phyloP scores from a whole-genome alignment of 2,888 invertebrate species.

The Tetragnatha montana region DNA sequence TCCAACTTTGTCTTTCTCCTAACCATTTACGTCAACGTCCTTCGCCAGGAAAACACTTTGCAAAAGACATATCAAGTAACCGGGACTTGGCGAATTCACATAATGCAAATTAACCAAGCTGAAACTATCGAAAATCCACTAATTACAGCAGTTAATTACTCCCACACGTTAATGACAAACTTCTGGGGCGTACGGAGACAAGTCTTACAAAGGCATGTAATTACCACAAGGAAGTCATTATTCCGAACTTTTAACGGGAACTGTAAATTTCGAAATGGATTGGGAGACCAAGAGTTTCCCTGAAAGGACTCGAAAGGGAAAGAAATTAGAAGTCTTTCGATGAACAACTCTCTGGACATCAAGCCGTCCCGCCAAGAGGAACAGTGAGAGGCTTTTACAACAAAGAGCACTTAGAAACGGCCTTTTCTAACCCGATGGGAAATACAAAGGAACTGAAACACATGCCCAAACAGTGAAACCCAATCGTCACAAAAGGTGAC shows the following conservation, averaged over 20 bases:
- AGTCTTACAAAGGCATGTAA: slow-evolving; percentile 23
- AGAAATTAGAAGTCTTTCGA: slow-evolving; percentile 7
- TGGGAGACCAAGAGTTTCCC: not conserved
- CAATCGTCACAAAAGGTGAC: no score
- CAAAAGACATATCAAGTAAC: not conserved
- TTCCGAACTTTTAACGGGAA: slow-evolving; percentile 12
- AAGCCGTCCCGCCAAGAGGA: not conserved
- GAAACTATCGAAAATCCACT: slow-evolving; percentile 34
- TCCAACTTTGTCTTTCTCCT: not conserved
- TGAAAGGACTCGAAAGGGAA: not conserved
- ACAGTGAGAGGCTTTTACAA: not conserved
- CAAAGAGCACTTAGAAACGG: not conserved
- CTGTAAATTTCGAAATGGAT: slow-evolving; percentile 29
- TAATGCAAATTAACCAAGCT: not conserved
- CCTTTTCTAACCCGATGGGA: no score
- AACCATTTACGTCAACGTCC: not conserved
- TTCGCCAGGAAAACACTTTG: not conserved
- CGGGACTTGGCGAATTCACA: not conserved
- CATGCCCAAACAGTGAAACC: no score
- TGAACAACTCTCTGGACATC: not conserved
- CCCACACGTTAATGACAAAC: slow-evolving; percentile 18
- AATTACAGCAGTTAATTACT: slow-evolving; percentile 41
- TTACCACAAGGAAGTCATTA: slow-evolving; percentile 41
- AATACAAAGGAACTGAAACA: no score
- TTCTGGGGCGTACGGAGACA: slow-evolving; percentile 17